These are phyloP conservation scores for Drosophila tripunctata DNA, from an alignment of 2,888 invertebrate genomes.

Conservation along the genomic window DNA sequence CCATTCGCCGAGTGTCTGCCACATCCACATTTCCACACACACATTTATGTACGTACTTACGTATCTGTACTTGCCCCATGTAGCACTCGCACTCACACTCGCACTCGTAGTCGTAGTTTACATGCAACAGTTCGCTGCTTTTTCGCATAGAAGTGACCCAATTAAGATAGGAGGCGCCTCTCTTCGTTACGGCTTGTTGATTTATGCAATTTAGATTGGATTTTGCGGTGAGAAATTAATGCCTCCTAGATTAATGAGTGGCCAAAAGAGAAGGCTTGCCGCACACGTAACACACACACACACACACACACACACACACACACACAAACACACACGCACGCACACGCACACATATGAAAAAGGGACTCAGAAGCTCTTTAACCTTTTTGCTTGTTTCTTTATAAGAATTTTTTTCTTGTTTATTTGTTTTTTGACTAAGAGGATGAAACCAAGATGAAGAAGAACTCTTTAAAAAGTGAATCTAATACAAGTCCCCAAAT, in stretches of 20 bases:
- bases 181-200: slow-evolving; percentile 78
- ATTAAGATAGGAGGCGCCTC: slow-evolving; percentile 49
- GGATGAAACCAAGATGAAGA: slow-evolving; percentile 9
- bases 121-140: slow-evolving; percentile 79
- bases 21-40: background rate
- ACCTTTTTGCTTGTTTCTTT: slow-evolving; percentile 62
- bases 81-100: too few relatives aligned
- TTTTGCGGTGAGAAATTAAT: slow-evolving; percentile 80
- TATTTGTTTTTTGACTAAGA: background rate
- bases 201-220: slow-evolving; percentile 79
- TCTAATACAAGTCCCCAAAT: slow-evolving; percentile 73
- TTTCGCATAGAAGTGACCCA: slow-evolving; percentile 80
- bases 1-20: slow-evolving; percentile 14
- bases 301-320: slow-evolving; percentile 4
- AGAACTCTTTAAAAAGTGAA: slow-evolving; percentile 58
- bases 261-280: slow-evolving; percentile 54
- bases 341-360: slow-evolving; percentile 27
- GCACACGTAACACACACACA: slow-evolving; percentile 5
- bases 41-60: background rate
- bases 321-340: background rate
- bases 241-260: slow-evolving; percentile 75
- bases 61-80: slow-evolving; percentile 5
- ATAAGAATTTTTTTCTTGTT: too few relatives aligned
- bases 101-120: slow-evolving; percentile 42
- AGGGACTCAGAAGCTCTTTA: slow-evolving; percentile 63